A percentile compares a stretch with the other conserved stretches of the same genome.
Evolutionary conservation across 2,113 vertebrate genomes (phyloP).

Genomic region (Seriola aureovittata): DNA sequence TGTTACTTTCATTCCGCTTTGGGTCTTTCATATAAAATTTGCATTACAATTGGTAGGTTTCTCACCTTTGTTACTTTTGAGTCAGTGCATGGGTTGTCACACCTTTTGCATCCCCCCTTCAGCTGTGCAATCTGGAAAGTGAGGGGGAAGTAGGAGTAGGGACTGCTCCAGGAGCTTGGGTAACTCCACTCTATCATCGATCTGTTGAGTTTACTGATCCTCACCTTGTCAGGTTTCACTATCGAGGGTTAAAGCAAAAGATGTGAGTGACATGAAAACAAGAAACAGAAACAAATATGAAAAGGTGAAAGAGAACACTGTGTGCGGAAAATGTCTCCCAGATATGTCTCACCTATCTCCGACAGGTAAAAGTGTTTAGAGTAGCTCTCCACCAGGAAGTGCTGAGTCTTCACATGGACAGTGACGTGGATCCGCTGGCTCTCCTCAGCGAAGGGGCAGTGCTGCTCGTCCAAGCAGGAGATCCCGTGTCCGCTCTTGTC

Average conservation of each 20-base stretch:
- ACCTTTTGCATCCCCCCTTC: slow-evolving; percentile 28
- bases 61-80: slow-evolving; percentile 56
- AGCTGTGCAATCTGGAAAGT: slow-evolving; percentile 77
- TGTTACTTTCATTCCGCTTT: neutral
- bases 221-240: slow-evolving; percentile 83
- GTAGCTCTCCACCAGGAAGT: slow-evolving; percentile 74
- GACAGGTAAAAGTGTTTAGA: slow-evolving; percentile 60
- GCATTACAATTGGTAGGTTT: neutral
- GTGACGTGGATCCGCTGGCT: slow-evolving; percentile 44
- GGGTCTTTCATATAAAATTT: neutral
- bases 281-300: neutral
- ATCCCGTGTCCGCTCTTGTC: slow-evolving; percentile 30
- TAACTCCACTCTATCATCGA: slow-evolving; percentile 75
- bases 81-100: slow-evolving; percentile 36
- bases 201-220: slow-evolving; percentile 61
- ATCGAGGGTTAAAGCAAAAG: neutral
- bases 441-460: slow-evolving; percentile 77
- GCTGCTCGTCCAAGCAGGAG: slow-evolving; percentile 59
- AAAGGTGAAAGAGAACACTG: neutral
- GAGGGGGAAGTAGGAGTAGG: slow-evolving; percentile 82
- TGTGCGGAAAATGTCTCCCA: neutral
- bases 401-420: slow-evolving; percentile 41
- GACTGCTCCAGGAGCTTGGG: slow-evolving; percentile 81
- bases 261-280: neutral
- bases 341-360: slow-evolving; percentile 70